A percentile compares a stretch with the other conserved stretches of the same genome.
Conservation (phyloP, 2,888 invertebrate species). For the Malachius bipustulatus region DNA sequence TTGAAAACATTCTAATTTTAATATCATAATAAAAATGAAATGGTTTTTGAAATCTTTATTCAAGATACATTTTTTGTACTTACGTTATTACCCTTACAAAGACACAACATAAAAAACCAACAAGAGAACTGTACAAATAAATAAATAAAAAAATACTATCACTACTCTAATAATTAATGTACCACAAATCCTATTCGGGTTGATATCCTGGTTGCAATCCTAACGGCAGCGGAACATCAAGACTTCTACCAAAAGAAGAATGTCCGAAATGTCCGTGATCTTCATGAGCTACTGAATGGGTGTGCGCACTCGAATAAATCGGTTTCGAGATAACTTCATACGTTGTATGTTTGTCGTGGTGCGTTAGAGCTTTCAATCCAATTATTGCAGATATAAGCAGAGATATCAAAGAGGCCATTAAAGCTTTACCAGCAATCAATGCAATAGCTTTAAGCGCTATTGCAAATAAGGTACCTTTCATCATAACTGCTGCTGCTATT, state of each 20-base stretch:
- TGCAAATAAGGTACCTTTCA: constrained; percentile 56
- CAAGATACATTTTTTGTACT: no score
- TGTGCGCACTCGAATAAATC: constrained; percentile 57
- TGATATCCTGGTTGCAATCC: constrained; percentile 44
- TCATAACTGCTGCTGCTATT: constrained; percentile 39
- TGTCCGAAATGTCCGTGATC: constrained; percentile 38
- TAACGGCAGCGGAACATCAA: constrained; percentile 35
- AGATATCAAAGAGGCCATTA: constrained; percentile 73
- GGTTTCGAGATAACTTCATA: constrained; percentile 79
- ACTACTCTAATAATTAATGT: constrained; percentile 6
- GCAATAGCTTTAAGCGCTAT: constrained; percentile 52
- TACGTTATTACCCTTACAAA: no score
- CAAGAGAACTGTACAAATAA: constrained; percentile 16
- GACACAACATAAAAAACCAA: constrained; percentile 18
- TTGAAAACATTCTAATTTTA: no score
- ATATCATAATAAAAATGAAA: no score
- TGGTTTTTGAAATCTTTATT: no score
- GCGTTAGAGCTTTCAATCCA: constrained; percentile 59
- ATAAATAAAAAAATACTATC: constrained; percentile 11
- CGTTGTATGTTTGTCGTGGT: constrained; percentile 59
- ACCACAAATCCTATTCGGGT: constrained; percentile 34
- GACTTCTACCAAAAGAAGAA: constrained; percentile 45
- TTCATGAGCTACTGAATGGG: constrained; percentile 49
- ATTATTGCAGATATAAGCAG: constrained; percentile 64
- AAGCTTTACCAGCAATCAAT: constrained; percentile 67